Evolutionary conservation across 2,888 invertebrate species (phyloP).

Genomic region (Acrobasis repandana): DNA sequence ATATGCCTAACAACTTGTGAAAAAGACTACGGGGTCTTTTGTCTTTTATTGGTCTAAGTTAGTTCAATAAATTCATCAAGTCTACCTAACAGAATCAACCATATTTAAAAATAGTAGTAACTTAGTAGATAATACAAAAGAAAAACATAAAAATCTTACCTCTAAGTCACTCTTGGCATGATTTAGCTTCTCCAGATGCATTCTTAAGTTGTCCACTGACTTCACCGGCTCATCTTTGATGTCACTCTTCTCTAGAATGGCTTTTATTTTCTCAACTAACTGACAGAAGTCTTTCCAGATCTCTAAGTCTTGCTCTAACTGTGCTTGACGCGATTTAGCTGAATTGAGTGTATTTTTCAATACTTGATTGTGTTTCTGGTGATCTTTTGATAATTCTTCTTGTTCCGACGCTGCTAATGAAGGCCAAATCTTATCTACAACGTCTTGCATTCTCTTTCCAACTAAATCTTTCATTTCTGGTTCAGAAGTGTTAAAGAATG

Average conservation of each 20-base stretch:
- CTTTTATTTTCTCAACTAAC: constrained; percentile 89
- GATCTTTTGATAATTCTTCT: constrained; percentile 91
- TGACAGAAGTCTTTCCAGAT: constrained; percentile 94
- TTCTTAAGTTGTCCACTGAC: constrained; percentile 90
- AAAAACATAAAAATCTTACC: constrained; percentile 76
- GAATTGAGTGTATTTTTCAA: constrained; percentile 92
- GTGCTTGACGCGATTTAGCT: constrained; percentile 90
- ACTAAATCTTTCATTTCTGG: constrained; percentile 90
- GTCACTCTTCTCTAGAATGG: constrained; percentile 88
- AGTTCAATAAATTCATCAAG: not conserved
- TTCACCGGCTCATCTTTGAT: constrained; percentile 91
- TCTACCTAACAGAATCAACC: constrained; percentile 11
- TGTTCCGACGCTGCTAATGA: constrained; percentile 91
- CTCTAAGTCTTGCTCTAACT: constrained; percentile 91
- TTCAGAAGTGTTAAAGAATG: constrained; percentile 90
- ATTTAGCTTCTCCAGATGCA: constrained; percentile 91
- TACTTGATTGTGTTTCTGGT: constrained; percentile 90
- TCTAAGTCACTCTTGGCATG: constrained; percentile 89
- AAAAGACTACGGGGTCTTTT: no score
- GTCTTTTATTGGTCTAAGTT: not conserved
- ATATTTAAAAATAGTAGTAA: not conserved
- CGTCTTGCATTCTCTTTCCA: constrained; percentile 90
- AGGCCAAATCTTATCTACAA: constrained; percentile 94
- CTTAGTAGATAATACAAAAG: not conserved
- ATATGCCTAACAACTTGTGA: no score